These are phyloP conservation scores for Centrocercus urophasianus DNA, from an alignment of 2,113 vertebrate species.

Conservation along the genomic window DNA sequence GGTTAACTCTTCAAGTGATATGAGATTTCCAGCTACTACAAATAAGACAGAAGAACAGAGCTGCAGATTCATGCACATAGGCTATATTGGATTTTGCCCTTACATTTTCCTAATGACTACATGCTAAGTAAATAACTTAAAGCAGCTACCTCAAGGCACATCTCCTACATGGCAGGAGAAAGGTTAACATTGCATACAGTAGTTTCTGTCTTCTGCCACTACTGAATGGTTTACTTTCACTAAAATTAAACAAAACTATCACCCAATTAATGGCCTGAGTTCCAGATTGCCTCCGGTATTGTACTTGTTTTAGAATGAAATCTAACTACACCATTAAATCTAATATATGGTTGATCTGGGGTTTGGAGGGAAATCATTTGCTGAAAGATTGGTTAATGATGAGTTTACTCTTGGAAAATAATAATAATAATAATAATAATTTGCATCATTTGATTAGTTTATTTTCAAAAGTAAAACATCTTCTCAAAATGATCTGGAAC, in stretches of 20 bases:
- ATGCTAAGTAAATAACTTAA: conserved; percentile 25
- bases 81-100: neutral
- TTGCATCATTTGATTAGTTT: neutral
- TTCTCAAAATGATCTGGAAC: neutral
- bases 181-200: conserved; percentile 38
- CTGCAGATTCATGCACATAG: neutral
- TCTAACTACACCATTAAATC: conserved; percentile 8
- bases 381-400: neutral
- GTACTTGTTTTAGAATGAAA: conserved; percentile 28
- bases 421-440: neutral
- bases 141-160: neutral
- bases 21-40: neutral
- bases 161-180: neutral
- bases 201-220: conserved; percentile 37
- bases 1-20: conserved; percentile 8
- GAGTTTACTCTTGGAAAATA: neutral
- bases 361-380: conserved; percentile 5
- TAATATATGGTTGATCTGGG: neutral
- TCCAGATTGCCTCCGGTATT: conserved; percentile 51
- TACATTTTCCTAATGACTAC: conserved; percentile 28
- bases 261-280: conserved; percentile 38
- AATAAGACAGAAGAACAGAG: conserved; percentile 21
- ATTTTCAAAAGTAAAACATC: neutral
- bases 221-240: conserved; percentile 36
- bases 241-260: conserved; percentile 53